Percentiles rank a stretch among this genome's conserved stretches.
phyloP scores from a whole-genome alignment of 92 coral and sea anemone genomes.

The Isaurus tuberculatus region DNA sequence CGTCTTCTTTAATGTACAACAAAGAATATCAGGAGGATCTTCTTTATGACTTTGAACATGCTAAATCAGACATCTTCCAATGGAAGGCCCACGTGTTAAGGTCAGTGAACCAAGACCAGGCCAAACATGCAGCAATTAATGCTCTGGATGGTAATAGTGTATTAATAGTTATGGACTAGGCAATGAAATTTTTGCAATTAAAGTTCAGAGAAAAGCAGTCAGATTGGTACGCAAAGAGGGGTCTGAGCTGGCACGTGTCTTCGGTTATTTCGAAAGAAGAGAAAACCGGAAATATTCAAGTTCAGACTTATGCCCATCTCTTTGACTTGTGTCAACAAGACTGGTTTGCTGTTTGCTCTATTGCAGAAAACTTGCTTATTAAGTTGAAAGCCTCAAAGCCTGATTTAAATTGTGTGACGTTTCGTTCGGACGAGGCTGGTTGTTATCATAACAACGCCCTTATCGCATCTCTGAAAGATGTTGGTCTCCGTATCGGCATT shows the following conservation, averaged over 20 bases:
- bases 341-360: conserved; percentile 56
- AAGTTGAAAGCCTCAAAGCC: conserved; percentile 48
- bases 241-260: conserved; percentile 31
- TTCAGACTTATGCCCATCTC: conserved; percentile 52
- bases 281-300: conserved; percentile 13
- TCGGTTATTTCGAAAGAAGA: neutral
- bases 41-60: conserved; percentile 14
- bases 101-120: conserved; percentile 7
- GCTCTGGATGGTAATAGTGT: neutral
- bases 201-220: conserved; percentile 32
- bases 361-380: conserved; percentile 46
- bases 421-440: conserved; percentile 66
- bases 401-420: conserved; percentile 32
- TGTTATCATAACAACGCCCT: conserved; percentile 64
- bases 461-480: conserved; percentile 48
- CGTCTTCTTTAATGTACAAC: neutral
- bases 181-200: conserved; percentile 16
- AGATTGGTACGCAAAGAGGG: conserved; percentile 26
- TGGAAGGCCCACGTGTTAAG: conserved; percentile 5
- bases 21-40: neutral
- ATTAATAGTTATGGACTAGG: neutral
- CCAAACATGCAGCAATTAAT: neutral
- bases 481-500: conserved; percentile 50
- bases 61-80: conserved; percentile 7
- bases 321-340: conserved; percentile 58